A percentile compares a stretch with the other conserved stretches of the same genome.
Conservation (phyloP, 2,888 invertebrate genomes). For the Oxyteleia sp. region DNA sequence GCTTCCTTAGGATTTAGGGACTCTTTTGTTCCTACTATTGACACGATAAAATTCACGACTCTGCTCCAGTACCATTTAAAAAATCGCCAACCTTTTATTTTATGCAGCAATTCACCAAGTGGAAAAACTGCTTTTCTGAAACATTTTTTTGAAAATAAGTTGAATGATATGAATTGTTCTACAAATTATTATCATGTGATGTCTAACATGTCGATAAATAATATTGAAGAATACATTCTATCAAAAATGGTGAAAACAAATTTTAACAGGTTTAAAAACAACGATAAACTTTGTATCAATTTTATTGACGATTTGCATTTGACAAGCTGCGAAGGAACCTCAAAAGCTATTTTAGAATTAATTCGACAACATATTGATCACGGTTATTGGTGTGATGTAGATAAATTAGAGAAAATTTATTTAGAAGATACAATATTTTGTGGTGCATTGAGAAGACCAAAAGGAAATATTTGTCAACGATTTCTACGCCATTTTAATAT, state of each 20-base stretch:
- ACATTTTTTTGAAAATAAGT: constrained; percentile 87
- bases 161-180: constrained; percentile 88
- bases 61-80: constrained; percentile 89
- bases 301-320: constrained; percentile 91
- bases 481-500: constrained; percentile 90
- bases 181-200: constrained; percentile 89
- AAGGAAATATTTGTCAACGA: constrained; percentile 87
- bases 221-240: constrained; percentile 88
- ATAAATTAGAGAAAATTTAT: constrained; percentile 88
- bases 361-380: constrained; percentile 90
- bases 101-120: constrained; percentile 90
- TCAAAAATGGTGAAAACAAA: constrained; percentile 88
- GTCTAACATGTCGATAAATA: constrained; percentile 88
- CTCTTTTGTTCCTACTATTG: constrained; percentile 89
- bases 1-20: constrained; percentile 73
- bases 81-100: constrained; percentile 88
- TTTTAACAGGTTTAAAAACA: constrained; percentile 89
- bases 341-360: constrained; percentile 89
- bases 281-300: constrained; percentile 89
- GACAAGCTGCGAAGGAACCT: constrained; percentile 88
- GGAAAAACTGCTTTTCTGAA: constrained; percentile 90
- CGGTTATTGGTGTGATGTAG: constrained; percentile 89
- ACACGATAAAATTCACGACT: constrained; percentile 89
- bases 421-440: constrained; percentile 89
- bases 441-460: constrained; percentile 88